Conservation (phyloP, 2,797 vertebrate genomes). For the Zenarchopterus dispar region DNA sequence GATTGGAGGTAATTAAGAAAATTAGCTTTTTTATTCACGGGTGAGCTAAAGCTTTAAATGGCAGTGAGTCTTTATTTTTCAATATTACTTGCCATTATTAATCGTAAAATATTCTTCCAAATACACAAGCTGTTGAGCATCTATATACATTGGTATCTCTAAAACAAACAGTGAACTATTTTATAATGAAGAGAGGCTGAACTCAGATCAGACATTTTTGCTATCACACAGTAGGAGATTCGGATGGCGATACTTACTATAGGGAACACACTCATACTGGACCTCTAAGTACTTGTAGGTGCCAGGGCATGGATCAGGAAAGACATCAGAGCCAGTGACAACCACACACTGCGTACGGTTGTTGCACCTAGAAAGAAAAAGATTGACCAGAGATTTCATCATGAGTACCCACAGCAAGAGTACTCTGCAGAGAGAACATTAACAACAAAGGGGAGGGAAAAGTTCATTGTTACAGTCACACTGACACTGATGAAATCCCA, state of each 20-base stretch:
- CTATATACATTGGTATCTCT: slow-evolving; percentile 11
- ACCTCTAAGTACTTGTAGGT: slow-evolving; percentile 99
- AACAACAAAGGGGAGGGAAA: slow-evolving; percentile 44
- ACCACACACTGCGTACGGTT: slow-evolving; percentile 99
- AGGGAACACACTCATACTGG: slow-evolving; percentile 99
- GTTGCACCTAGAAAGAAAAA: slow-evolving; percentile 92
- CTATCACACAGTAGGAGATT: slow-evolving; percentile 67
- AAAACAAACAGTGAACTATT: slow-evolving; percentile 25
- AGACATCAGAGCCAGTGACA: slow-evolving; percentile 98
- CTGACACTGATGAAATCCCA: slow-evolving; percentile 59
- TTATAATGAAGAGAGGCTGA: slow-evolving; percentile 26
- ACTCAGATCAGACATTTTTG: slow-evolving; percentile 48
- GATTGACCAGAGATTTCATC: slow-evolving; percentile 77
- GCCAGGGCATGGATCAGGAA: slow-evolving; percentile 99
- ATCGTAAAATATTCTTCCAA: slow-evolving; percentile 14
- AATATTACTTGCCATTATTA: slow-evolving; percentile 14
- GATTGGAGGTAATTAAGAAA: slow-evolving; percentile 16
- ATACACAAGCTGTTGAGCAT: slow-evolving; percentile 23
- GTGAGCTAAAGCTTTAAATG: slow-evolving; percentile 40
- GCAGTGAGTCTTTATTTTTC: slow-evolving; percentile 22
- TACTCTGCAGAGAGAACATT: slow-evolving; percentile 64
- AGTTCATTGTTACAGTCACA: slow-evolving; percentile 59
- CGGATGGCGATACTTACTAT: slow-evolving; percentile 94
- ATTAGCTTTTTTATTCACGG: background rate
- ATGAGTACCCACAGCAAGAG: slow-evolving; percentile 67